Base-by-base conservation (phyloP, 2,113 vertebrate species). In the Hirundichthys speculiger region DNA sequence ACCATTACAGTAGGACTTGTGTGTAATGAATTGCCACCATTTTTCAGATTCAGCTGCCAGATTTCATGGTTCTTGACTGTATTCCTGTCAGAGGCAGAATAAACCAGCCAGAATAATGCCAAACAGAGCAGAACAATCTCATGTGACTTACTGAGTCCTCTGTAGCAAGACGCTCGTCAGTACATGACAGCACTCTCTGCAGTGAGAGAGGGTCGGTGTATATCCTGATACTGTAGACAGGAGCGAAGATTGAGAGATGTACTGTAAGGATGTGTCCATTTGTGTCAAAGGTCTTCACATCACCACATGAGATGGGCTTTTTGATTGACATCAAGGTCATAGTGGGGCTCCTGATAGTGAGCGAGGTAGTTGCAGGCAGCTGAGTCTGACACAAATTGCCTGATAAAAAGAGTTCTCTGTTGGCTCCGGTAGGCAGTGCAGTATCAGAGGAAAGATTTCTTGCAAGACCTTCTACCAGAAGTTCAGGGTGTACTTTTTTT, bases 351-450 rank as follows among this genome's bases (percentile, higher is more conserved):
- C 64, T 70, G 50, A 16, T 55, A 63, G 55, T 57, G 80, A 69
- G 40, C 30, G 62, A 69, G 39, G 76, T 89, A 88, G 91, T 87
- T 83, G 73, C 50, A 47, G 61, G 55, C 57, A 64, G 75, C 66
- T 75, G 66, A 79, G 62, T 61, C 14, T 58, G 40, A 57, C 63
- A 79, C 71, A 85, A 78, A 80, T 72, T 78, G 64, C 58, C 30
- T 79, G 15, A 42, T 75, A 69, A 24, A 64, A 66, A 79, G 43
- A 52, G 14, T 58, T 22, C n/a, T 30, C 64, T 49, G 49, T 42
- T 19, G 24, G 22, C 50, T 65, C 39, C 53, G 40, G 56, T 16
- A 22, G 62, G 62, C 68, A 47, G 68, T 34, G 15, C 12, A 25
- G 13, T 13, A 27, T 34, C 25, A 46, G 43, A 61, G 30, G n/a